These are phyloP conservation scores for Frankliniella fusca DNA, from an alignment of 2,888 invertebrate genomes.

Conservation along the genomic window DNA sequence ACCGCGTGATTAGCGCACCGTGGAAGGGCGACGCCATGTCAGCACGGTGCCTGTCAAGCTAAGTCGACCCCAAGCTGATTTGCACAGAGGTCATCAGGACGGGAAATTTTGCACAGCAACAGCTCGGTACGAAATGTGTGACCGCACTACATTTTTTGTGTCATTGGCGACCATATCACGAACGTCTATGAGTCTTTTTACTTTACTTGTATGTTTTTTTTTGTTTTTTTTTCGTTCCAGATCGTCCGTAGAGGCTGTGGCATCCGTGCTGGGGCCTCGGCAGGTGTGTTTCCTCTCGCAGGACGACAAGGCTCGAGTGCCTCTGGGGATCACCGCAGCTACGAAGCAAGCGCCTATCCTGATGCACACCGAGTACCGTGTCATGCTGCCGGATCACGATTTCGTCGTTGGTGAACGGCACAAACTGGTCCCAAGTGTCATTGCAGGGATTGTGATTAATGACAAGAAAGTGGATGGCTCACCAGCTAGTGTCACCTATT, in stretches of 20 bases:
- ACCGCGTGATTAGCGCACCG: constrained; percentile 38
- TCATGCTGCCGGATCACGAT: constrained; percentile 43
- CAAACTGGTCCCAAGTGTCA: constrained; percentile 44
- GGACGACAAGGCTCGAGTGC: constrained; percentile 45
- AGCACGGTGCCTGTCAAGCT: constrained; percentile 42
- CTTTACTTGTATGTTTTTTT: too few relatives aligned
- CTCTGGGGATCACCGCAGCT: constrained; percentile 46
- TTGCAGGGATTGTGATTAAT: constrained; percentile 41
- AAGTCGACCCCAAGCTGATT: constrained; percentile 35
- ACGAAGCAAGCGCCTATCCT: constrained; percentile 45
- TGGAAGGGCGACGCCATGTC: constrained; percentile 42
- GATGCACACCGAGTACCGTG: constrained; percentile 42
- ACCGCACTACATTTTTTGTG: too few relatives aligned
- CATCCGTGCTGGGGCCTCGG: too few relatives aligned
- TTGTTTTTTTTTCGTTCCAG: too few relatives aligned
- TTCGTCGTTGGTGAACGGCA: constrained; percentile 42
- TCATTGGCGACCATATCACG: too few relatives aligned
- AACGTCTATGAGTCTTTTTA: too few relatives aligned
- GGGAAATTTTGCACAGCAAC: constrained; percentile 41
- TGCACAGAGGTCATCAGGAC: constrained; percentile 40
- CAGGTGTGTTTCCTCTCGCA: constrained; percentile 34
- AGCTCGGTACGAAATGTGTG: constrained; percentile 34
- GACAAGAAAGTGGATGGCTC: constrained; percentile 40
- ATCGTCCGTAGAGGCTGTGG: too few relatives aligned
- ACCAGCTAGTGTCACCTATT: constrained; percentile 44